phyloP scores from a whole-genome alignment of 2,888 invertebrate genomes.

The Luffia ferchaultella region DNA sequence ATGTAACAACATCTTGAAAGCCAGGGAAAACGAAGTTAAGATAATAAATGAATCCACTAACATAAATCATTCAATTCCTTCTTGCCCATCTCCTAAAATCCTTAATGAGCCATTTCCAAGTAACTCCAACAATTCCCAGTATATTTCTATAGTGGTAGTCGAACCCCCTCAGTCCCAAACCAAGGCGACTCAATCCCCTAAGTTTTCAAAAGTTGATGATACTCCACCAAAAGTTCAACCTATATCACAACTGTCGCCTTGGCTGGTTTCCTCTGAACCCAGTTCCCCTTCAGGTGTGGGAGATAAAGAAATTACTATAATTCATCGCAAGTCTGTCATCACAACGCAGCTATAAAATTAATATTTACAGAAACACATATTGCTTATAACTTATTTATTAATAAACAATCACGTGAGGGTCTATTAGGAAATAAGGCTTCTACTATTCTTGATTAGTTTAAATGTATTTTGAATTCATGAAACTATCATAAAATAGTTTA shows the following conservation, averaged over 20 bases:
- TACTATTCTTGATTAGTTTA: too few species aligned
- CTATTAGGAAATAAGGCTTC: too few species aligned
- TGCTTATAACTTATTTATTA: too few species aligned
- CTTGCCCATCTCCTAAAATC: constrained; percentile 57
- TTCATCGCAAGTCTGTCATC: constrained; percentile 86
- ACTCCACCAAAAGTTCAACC: constrained; percentile 64
- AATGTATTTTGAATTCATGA: too few species aligned
- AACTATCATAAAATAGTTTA: too few species aligned
- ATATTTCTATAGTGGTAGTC: constrained; percentile 58
- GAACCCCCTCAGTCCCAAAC: constrained; percentile 47
- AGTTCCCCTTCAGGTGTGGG: constrained; percentile 70
- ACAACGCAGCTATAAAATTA: constrained; percentile 76
- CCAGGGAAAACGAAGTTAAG: constrained; percentile 65
- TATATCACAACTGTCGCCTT: constrained; percentile 78
- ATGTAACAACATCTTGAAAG: constrained; percentile 91
- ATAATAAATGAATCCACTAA: constrained; percentile 53
- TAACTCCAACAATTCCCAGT: constrained; percentile 48
- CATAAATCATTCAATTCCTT: constrained; percentile 50
- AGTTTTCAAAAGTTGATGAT: constrained; percentile 57
- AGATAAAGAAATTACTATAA: constrained; percentile 71
- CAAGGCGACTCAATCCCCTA: constrained; percentile 39
- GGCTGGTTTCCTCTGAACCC: constrained; percentile 82
- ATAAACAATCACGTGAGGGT: too few species aligned
- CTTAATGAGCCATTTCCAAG: constrained; percentile 58
- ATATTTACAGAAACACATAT: too few species aligned